Evolutionary conservation across 2,797 vertebrate species (phyloP).

Genomic region (Enoplosus armatus): DNA sequence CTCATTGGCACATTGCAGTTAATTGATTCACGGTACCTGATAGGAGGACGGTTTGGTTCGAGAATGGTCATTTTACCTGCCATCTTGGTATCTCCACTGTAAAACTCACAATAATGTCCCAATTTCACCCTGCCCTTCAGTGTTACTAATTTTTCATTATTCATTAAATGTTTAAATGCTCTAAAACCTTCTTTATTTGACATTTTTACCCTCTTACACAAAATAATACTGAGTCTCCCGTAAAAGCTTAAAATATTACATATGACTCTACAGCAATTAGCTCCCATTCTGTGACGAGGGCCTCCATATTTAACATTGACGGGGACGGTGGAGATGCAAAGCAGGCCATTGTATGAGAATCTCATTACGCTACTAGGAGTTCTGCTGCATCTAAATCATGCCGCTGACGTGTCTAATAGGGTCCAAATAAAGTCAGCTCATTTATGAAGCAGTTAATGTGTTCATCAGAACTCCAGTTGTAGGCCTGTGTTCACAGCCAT

Average conservation of each 20-base stretch:
- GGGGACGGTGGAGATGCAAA: conserved; percentile 62
- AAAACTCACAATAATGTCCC: conserved; percentile 38
- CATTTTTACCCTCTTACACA: conserved; percentile 43
- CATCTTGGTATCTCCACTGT: conserved; percentile 4
- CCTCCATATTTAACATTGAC: conserved; percentile 63
- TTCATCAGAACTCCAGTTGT: conserved; percentile 66
- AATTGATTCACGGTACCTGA: conserved; percentile 10
- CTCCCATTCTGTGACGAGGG: conserved; percentile 50
- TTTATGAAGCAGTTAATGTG: conserved; percentile 77
- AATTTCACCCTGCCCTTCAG: conserved; percentile 9
- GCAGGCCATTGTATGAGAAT: conserved; percentile 65
- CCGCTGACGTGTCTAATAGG: conserved; percentile 64
- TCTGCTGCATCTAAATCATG: conserved; percentile 72
- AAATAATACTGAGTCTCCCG: conserved; percentile 48
- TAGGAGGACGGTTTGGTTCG: too few species aligned
- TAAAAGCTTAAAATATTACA: conserved; percentile 63
- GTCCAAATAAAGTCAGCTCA: conserved; percentile 75
- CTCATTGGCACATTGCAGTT: conserved; percentile 10
- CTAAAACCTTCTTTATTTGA: conserved; percentile 44
- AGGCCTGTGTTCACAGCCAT: conserved; percentile 59
- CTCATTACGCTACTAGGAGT: conserved; percentile 69
- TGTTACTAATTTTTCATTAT: conserved; percentile 35
- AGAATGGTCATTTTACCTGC: conserved; percentile 45
- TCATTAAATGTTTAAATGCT: conserved; percentile 48
- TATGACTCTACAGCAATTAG: conserved; percentile 66